Evolutionary conservation across 1,140 invertebrate species (phyloP), one percentile per base, ranked within the genome.

Genomic region (Philaenus spumarius): DNA sequence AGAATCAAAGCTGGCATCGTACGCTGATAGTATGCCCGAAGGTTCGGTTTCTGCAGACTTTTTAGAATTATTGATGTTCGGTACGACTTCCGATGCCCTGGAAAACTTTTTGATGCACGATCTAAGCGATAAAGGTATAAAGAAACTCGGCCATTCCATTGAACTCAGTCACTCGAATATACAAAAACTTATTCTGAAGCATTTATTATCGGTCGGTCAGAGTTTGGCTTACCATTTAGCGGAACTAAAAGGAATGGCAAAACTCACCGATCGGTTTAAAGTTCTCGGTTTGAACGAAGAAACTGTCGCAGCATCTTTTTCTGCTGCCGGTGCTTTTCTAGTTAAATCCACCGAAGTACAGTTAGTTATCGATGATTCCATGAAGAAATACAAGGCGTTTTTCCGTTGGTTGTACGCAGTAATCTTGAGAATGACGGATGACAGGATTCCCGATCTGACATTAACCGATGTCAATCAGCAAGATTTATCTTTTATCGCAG

Each of bases 311-410:
- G 76, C 78, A 60, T 87, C 89, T 34, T 81, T 94, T 59, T 77
- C 79, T 62, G 80, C 85, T 0, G 81, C 84, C 39, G 90, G 89
- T 60, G 81, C 87, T 14, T 95, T 96, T 71, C 73, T 95, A 9
- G 83, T 92, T 1, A 97, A 96, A 76, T 84, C 89, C 7, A 81
- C 85, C 30, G 93, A 97, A 76, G 77, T 97, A 56, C 91, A 95
- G 67, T 88, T 94, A 76, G 92, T 95, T 1, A 95, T 97, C 46
- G 93, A 96, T 76, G 82, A 87, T 51, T 93, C 91, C 53, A 89
- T 95, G 77, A 83, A 87, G 54, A 93, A 95, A 72, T 95, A 95
- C 65, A 94, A 95, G 75, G 85, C 91, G 9, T 97, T 97, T 66
- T 95, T 96, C 58, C 72, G 81, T 64, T 89, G 82, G 78, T 62